A percentile compares a stretch with the other conserved stretches of the same genome.
These are phyloP conservation scores for Drosophila melanica DNA, from an alignment of 1,140 invertebrate genomes.

Conservation along the genomic window DNA sequence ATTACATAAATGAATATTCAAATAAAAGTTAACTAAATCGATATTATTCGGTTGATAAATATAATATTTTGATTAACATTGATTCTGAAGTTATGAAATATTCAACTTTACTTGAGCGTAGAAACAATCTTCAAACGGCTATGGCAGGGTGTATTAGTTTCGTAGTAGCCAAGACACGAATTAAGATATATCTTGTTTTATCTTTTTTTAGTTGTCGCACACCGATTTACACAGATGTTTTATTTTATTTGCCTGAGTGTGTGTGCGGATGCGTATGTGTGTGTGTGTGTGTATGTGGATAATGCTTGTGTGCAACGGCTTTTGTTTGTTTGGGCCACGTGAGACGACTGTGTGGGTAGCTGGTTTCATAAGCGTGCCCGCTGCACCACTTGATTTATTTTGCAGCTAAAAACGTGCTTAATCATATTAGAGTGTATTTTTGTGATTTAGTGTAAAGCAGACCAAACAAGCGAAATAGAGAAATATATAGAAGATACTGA, in stretches of 20 bases:
- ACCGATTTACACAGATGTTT: constrained; percentile 54
- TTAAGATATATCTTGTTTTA: constrained; percentile 29
- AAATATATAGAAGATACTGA: constrained; percentile 20
- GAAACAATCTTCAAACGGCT: too few species aligned
- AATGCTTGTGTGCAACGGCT: constrained; percentile 32
- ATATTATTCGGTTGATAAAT: too few species aligned
- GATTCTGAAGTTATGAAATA: too few species aligned
- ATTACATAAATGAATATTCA: too few species aligned
- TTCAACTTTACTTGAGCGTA: too few species aligned
- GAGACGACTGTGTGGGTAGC: constrained; percentile 10
- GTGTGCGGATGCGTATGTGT: background rate
- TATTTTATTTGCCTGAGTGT: constrained; percentile 13
- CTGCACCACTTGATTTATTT: constrained; percentile 74
- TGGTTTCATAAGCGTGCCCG: constrained; percentile 65
- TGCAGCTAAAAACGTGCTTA: constrained; percentile 79
- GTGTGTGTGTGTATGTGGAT: constrained; percentile 19
- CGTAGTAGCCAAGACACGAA: background rate
- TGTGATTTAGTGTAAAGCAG: constrained; percentile 71
- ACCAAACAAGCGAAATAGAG: constrained; percentile 36
- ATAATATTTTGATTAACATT: too few species aligned
- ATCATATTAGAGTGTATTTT: constrained; percentile 81
- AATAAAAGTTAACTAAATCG: too few species aligned
- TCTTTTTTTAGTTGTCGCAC: constrained; percentile 59
- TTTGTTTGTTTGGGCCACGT: constrained; percentile 33
- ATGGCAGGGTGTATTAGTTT: constrained; percentile 25